phyloP scores from a whole-genome alignment of 2,797 vertebrate genomes.

The Coranthus polyacanthus region DNA sequence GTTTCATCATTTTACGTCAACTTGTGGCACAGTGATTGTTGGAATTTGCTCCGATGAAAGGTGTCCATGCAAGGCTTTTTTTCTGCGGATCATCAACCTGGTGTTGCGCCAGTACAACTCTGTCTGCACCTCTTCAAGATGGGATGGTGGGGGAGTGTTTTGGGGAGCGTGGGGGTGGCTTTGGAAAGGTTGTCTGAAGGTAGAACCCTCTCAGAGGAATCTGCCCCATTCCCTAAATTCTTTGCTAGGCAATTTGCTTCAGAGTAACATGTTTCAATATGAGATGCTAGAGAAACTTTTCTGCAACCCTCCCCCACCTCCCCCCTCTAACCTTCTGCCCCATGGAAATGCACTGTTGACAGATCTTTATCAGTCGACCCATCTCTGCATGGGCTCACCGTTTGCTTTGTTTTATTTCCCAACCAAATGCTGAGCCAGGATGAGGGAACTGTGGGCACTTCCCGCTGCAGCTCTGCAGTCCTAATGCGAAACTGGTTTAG shows the following conservation, averaged over 20 bases:
- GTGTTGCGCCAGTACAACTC: slow-evolving; percentile 65
- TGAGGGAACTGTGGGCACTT: slow-evolving; percentile 68
- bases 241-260: slow-evolving; percentile 45
- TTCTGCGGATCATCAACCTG: slow-evolving; percentile 66
- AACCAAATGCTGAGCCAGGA: slow-evolving; percentile 70
- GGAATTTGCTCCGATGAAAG: slow-evolving; percentile 60
- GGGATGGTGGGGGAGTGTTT: slow-evolving; percentile 59
- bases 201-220: slow-evolving; percentile 61
- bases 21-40: slow-evolving; percentile 32
- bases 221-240: slow-evolving; percentile 74
- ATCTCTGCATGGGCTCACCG: slow-evolving; percentile 68
- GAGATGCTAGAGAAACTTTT: slow-evolving; percentile 34
- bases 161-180: slow-evolving; percentile 21
- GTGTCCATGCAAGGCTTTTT: slow-evolving; percentile 49
- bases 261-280: slow-evolving; percentile 38
- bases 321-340: slow-evolving; percentile 46
- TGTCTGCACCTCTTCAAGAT: slow-evolving; percentile 73
- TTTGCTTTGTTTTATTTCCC: slow-evolving; percentile 75
- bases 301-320: slow-evolving; percentile 17
- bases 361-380: slow-evolving; percentile 78
- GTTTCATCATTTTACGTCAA: slow-evolving; percentile 50
- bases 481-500: slow-evolving; percentile 73
- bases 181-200: slow-evolving; percentile 61
- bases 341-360: slow-evolving; percentile 69
- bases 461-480: slow-evolving; percentile 48